These are phyloP conservation scores for Emys orbicularis DNA, from an alignment of 2,797 vertebrate species.

Conservation along the genomic window DNA sequence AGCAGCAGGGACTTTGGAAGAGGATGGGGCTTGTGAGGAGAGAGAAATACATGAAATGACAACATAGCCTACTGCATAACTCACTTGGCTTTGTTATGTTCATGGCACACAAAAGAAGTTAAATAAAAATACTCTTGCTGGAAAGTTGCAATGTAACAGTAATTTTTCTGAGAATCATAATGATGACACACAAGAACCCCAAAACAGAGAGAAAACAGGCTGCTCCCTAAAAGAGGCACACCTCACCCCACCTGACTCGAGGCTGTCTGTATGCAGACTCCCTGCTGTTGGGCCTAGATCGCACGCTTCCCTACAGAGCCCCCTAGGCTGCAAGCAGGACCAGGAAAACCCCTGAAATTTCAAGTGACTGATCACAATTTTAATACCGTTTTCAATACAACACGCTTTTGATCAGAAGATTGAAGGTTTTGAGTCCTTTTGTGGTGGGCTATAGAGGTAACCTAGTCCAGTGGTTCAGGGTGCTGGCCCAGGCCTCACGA, in stretches of 20 bases:
- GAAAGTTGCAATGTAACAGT: neutral
- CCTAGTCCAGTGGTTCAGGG: neutral
- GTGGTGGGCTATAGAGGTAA: neutral
- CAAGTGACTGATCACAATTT: neutral
- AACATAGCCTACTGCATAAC: neutral
- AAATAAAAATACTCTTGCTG: neutral
- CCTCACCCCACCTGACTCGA: neutral
- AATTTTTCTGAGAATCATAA: neutral
- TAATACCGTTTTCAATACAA: neutral
- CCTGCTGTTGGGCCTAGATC: neutral
- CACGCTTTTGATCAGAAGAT: neutral
- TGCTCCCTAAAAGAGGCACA: neutral
- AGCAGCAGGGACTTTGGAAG: neutral
- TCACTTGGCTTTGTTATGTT: neutral
- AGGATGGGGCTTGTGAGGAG: neutral
- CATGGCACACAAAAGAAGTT: too few relatives aligned
- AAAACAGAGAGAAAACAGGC: neutral
- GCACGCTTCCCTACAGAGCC: neutral
- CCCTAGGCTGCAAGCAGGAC: neutral
- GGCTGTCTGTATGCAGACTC: neutral
- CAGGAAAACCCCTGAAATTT: neutral
- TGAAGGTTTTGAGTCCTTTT: neutral
- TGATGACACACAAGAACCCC: neutral
- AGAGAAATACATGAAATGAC: neutral
- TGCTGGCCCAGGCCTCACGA: neutral